Conservation (phyloP, 2,888 invertebrate genomes). For the Metalampra italica region DNA sequence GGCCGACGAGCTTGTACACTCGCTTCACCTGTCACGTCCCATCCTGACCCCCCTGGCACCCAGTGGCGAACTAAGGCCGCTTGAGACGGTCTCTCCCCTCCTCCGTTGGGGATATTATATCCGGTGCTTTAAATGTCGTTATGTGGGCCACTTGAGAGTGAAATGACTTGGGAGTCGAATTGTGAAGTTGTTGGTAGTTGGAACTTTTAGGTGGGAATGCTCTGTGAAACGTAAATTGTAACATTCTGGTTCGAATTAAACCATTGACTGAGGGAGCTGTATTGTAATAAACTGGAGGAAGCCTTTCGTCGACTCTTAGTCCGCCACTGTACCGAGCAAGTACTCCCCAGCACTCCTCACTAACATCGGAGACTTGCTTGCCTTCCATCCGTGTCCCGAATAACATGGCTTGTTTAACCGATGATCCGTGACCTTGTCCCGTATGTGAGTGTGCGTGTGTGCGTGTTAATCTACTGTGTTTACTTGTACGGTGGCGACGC, state of each 20-base stretch:
- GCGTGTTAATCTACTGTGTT: slow-evolving; percentile 51
- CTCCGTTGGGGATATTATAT: too few species aligned
- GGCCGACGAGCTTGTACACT: slow-evolving; percentile 69
- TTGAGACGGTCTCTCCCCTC: not conserved
- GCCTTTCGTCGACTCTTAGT: not conserved
- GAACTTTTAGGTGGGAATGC: too few species aligned
- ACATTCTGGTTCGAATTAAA: not conserved
- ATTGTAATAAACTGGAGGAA: not conserved
- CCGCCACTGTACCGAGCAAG: slow-evolving; percentile 13
- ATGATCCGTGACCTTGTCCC: slow-evolving; percentile 41
- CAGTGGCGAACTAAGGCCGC: slow-evolving; percentile 3
- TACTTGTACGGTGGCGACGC: slow-evolving; percentile 36
- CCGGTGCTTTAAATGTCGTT: too few species aligned
- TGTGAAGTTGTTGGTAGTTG: too few species aligned
- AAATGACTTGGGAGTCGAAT: too few species aligned
- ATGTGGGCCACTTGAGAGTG: too few species aligned
- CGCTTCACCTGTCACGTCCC: slow-evolving; percentile 53
- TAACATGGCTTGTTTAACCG: slow-evolving; percentile 17
- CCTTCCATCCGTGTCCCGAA: slow-evolving; percentile 11
- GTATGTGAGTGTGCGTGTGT: slow-evolving; percentile 73
- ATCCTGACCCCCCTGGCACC: slow-evolving; percentile 2
- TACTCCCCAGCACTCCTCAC: slow-evolving; percentile 13
- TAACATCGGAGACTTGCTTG: slow-evolving; percentile 11
- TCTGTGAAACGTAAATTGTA: too few species aligned
- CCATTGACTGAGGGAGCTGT: not conserved